Evolutionary conservation across 2,113 vertebrate species (phyloP).

Genomic region (Heterocephalus glaber): DNA sequence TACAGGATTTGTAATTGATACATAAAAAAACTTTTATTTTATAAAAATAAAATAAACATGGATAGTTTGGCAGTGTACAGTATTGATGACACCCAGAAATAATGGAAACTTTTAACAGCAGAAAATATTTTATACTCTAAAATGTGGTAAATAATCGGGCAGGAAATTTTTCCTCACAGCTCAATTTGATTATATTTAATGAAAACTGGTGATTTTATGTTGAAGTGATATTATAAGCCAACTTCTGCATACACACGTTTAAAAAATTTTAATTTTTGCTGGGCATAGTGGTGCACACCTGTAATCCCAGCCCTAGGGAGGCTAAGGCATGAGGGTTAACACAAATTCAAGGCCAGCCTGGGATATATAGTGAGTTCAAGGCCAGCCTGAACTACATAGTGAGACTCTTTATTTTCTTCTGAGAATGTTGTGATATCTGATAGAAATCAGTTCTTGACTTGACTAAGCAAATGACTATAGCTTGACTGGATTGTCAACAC

Average conservation of each 20-base stretch:
- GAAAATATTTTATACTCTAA: slow-evolving; percentile 2
- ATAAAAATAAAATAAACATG: not conserved
- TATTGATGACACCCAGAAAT: slow-evolving; percentile 10
- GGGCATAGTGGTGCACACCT: not conserved
- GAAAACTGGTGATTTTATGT: not conserved
- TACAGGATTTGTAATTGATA: not conserved
- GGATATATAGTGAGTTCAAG: not conserved
- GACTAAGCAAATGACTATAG: not conserved
- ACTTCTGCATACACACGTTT: not conserved
- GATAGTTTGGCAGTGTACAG: not conserved
- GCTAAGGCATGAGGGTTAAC: not conserved
- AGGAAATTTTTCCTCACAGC: not conserved
- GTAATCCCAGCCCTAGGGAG: not conserved
- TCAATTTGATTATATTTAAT: slow-evolving; percentile 38
- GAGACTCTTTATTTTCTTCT: not conserved
- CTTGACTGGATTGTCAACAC: not conserved
- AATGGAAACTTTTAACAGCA: not conserved
- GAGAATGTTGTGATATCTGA: not conserved
- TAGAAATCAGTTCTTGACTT: not conserved
- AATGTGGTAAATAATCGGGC: not conserved
- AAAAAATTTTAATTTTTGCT: not conserved
- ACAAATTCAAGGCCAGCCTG: not conserved
- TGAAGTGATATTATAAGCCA: not conserved
- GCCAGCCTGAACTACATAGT: no score
- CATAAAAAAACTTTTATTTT: slow-evolving; percentile 5